phyloP scores from a whole-genome alignment of 2,888 invertebrate species.

The Tinea trinotella region DNA sequence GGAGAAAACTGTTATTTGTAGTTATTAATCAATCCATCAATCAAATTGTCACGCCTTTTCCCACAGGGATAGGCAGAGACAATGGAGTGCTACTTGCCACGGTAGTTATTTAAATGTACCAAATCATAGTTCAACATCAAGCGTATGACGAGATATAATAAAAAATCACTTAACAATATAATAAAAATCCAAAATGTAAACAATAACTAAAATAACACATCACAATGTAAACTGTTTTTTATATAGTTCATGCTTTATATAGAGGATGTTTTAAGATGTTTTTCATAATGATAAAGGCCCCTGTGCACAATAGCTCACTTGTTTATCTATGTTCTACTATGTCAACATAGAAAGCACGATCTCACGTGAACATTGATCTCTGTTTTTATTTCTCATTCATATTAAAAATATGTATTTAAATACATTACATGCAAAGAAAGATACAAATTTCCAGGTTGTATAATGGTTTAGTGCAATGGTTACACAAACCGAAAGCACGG shows the following conservation, averaged over 20 bases:
- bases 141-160: no score
- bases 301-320: not conserved
- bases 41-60: no score
- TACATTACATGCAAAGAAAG: no score
- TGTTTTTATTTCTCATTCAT: not conserved
- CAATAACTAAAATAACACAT: not conserved
- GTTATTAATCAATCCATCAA: no score
- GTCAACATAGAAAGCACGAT: not conserved
- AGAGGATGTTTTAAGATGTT: not conserved
- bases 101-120: no score
- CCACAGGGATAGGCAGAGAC: no score
- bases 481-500: no score
- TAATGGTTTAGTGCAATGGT: no score
- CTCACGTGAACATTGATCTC: not conserved
- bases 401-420: not conserved
- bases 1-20: no score
- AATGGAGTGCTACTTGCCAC: no score
- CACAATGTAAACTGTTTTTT: constrained; percentile 11
- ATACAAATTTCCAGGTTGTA: no score
- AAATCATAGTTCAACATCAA: no score
- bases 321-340: constrained; percentile 1
- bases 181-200: not conserved
- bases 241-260: not conserved
- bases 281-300: constrained; percentile 7
- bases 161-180: not conserved